Conservation (phyloP, 2,888 invertebrate species). For the Ethmia dodecea region DNA sequence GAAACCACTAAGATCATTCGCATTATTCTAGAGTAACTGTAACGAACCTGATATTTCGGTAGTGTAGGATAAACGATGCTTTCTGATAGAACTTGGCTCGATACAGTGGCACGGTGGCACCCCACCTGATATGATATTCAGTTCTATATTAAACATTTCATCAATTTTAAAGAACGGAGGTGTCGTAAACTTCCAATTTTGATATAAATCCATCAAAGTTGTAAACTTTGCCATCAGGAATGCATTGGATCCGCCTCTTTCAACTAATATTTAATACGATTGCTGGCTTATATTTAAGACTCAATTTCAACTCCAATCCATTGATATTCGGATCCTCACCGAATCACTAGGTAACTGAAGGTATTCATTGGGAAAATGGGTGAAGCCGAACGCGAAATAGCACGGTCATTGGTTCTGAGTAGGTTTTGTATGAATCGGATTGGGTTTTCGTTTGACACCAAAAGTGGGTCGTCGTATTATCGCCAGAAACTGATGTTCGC, state of each 20-base stretch:
- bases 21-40: no score
- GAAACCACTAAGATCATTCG: no score
- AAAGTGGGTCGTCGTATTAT: slow-evolving; percentile 9
- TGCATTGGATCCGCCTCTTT: neutral
- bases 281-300: neutral
- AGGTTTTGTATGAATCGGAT: slow-evolving; percentile 31
- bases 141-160: no score
- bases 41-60: no score
- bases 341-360: no score
- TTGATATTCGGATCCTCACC: neutral
- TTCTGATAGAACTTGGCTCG: no score
- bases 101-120: no score
- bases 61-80: no score
- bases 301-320: neutral
- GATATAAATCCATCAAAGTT: no score
- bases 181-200: no score
- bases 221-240: neutral
- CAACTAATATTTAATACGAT: neutral
- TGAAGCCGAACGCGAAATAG: slow-evolving; percentile 31
- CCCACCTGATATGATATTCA: no score
- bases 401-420: slow-evolving; percentile 28
- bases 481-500: slow-evolving; percentile 28
- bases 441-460: slow-evolving; percentile 31
- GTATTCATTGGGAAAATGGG: neutral
- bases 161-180: no score